phyloP scores from a whole-genome alignment of 2,888 invertebrate species.

The Apotomis betuletana region DNA sequence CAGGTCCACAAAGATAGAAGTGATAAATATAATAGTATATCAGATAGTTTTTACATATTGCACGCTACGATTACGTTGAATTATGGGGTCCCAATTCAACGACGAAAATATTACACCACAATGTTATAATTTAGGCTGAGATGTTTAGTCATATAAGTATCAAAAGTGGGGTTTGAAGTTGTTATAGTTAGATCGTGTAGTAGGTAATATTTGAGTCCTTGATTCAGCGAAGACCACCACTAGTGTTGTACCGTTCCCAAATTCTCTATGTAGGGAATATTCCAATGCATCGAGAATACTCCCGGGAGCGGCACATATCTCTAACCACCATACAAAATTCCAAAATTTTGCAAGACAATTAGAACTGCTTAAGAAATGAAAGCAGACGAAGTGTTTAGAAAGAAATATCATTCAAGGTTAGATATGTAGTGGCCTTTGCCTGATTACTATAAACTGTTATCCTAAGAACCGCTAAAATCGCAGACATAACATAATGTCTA shows the following conservation, averaged over 20 bases:
- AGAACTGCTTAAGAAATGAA: background rate
- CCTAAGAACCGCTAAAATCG: background rate
- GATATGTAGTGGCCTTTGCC: conserved; percentile 15
- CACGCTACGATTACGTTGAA: conserved; percentile 4
- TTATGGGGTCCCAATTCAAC: background rate
- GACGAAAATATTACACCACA: conserved; percentile 8
- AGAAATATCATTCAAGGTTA: background rate
- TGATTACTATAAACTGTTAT: background rate
- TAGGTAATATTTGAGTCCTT: conserved; percentile 12
- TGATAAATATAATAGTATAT: conserved; percentile 21
- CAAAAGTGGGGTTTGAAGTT: conserved; percentile 12
- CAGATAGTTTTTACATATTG: conserved; percentile 1
- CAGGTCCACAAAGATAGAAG: conserved; percentile 26
- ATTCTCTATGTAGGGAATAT: too few relatives aligned
- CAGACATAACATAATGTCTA: background rate
- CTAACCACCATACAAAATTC: too few relatives aligned
- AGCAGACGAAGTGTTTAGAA: background rate
- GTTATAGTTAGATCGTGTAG: background rate
- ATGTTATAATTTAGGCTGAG: conserved; percentile 19
- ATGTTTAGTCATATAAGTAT: conserved; percentile 11
- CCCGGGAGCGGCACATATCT: too few relatives aligned
- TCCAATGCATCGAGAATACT: too few relatives aligned
- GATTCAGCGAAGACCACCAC: conserved; percentile 15
- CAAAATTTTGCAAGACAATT: background rate
- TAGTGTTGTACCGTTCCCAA: background rate